These are phyloP conservation scores for Mareca penelope DNA, from an alignment of 2,797 vertebrate genomes.

Conservation along the genomic window DNA sequence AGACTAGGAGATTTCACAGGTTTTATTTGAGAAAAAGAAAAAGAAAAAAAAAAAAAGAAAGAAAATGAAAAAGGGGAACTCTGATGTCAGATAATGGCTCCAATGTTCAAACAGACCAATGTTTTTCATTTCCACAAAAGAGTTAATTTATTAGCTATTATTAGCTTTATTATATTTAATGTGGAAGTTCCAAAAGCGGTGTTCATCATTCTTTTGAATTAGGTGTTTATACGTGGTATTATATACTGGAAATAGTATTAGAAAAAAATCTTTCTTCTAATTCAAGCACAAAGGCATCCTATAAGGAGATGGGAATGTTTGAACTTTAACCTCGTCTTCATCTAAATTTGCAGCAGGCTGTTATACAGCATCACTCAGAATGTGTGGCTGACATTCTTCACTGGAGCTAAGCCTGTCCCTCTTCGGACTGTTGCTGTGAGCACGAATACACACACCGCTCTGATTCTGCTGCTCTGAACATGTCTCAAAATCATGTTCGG, in stretches of 20 bases:
- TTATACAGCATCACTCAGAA: not conserved
- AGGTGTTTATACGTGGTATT: not conserved
- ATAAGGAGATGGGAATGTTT: not conserved
- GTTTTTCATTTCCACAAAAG: not conserved
- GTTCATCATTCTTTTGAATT: not conserved
- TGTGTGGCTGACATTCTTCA: not conserved
- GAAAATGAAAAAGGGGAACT: not conserved
- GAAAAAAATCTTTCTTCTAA: not conserved
- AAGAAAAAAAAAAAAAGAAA: not conserved
- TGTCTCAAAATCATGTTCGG: rapidly evolving
- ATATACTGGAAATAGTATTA: not conserved
- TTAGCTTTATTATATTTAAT: not conserved
- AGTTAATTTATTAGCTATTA: not conserved
- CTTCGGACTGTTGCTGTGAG: not conserved
- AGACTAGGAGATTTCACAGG: not conserved
- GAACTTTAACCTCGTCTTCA: not conserved
- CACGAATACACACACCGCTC: rapidly evolving
- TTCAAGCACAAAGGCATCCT: not conserved
- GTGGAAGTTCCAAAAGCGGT: not conserved
- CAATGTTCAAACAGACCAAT: not conserved
- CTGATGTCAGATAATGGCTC: not conserved
- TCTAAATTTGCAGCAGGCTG: not conserved
- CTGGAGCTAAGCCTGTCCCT: not conserved
- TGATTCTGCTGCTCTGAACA: not conserved
- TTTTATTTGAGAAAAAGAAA: not conserved